Evolutionary conservation across 1,140 invertebrate genomes (phyloP), one percentile per base, ranked within the genome.

Genomic region (Chymomyza costata): DNA sequence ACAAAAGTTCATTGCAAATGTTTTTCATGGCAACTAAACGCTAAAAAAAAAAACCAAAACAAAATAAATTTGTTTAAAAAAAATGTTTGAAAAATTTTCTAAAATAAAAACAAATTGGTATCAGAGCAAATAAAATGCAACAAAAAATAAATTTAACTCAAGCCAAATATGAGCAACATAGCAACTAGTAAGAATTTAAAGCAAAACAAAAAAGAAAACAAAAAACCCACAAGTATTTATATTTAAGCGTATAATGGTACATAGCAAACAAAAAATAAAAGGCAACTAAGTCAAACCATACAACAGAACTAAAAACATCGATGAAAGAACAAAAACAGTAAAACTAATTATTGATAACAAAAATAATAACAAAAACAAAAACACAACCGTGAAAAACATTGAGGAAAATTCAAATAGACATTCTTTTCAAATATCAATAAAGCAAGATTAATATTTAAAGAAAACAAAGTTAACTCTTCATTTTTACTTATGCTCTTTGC

Each of bases 381-480:
- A 39, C 13, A 28, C 1, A 2, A 6, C 2, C 11, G 10, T 6
- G 18, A 43, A 43, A 6, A 1, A 21, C 10, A 43, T 19, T 28
- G 21, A 43, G 17, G 40, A 50, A 61, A 74, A 71, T 67, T 64
- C 37, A 78, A 65, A 64, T 78, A 78, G 74, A 71, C 54, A 78
- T 78, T 70, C 73, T 82, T 78, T 69, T 67, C 66, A 82, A 68
- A 80, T 80, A 80, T 80, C 73, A 80, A 80, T 80, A 78, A 78
- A 73, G 73, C 78, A 78, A 73, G 40, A 67, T 51, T 40, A 50
- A 63, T 58, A 67, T 73, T 74, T 53, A 65, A 62, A 55, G 50
- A 56, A 54, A 43, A 34, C 31, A 46, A 37, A 60, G n/a, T n/a
- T n/a, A n/a, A n/a, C n/a, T n/a, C n/a, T n/a, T n/a, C n/a, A n/a